phyloP scores from a whole-genome alignment of 2,888 invertebrate species.

The Troides helena region DNA sequence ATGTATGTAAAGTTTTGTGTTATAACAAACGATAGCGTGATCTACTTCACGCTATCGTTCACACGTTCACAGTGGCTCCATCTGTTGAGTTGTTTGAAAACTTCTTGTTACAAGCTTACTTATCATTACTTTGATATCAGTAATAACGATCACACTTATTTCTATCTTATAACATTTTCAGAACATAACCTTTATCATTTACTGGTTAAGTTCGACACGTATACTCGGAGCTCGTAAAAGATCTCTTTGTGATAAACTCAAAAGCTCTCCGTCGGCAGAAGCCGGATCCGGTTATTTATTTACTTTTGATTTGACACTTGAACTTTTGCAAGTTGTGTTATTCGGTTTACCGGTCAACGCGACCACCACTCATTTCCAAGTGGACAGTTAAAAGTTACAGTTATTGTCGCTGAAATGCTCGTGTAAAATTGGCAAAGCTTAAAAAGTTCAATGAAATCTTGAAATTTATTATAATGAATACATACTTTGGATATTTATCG shows the following conservation, averaged over 20 bases:
- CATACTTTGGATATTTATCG: no score
- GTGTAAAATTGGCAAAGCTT: conserved; percentile 1
- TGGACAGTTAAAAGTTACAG: conserved; percentile 18
- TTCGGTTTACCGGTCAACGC: conserved; percentile 11
- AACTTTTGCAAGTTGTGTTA: conserved; percentile 33
- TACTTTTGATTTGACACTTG: conserved; percentile 39
- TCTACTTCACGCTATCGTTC: no score
- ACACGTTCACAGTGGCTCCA: no score
- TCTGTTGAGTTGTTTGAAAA: no score
- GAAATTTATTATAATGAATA: no score
- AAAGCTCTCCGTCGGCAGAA: conserved; percentile 44
- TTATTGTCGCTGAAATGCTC: conserved; percentile 14
- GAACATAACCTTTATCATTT: not conserved
- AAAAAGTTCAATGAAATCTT: conserved; percentile 18
- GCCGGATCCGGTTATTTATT: conserved; percentile 37
- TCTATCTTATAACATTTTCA: no score
- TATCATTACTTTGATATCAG: no score
- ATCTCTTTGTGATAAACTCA: conserved; percentile 45
- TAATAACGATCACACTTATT: no score
- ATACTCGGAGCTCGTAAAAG: conserved; percentile 41
- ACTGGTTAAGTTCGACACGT: conserved; percentile 7
- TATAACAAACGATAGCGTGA: no score
- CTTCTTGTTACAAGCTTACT: no score
- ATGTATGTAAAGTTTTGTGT: no score
- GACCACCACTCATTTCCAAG: conserved; percentile 3